These are phyloP conservation scores for Onchidella celtica DNA, from an alignment of 2,888 invertebrate genomes.

Conservation along the genomic window DNA sequence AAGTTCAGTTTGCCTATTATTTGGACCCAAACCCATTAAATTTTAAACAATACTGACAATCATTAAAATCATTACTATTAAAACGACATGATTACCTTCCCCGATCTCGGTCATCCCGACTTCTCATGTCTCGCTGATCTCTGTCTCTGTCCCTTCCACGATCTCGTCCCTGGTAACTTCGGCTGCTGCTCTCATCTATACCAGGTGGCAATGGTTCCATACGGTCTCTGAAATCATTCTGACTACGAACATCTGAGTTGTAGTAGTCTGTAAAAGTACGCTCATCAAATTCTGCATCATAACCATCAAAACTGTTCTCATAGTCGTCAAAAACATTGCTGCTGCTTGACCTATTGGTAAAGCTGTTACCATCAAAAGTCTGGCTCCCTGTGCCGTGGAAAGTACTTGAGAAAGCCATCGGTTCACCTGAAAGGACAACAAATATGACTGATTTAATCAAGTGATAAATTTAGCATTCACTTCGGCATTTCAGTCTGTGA, in stretches of 20 bases:
- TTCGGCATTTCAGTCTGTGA: too few relatives aligned
- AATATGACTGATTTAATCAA: too few relatives aligned
- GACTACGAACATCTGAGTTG: slow-evolving; percentile 6
- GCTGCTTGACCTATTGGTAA: slow-evolving; percentile 6
- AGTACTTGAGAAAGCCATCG: slow-evolving; percentile 30
- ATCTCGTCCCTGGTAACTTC: slow-evolving; percentile 22
- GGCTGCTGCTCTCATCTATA: neutral
- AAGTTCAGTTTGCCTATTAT: too few relatives aligned
- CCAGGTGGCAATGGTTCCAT: slow-evolving; percentile 36
- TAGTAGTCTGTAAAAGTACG: slow-evolving; percentile 7
- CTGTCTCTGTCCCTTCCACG: slow-evolving; percentile 49
- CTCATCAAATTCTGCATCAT: slow-evolving; percentile 13
- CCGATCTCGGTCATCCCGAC: slow-evolving; percentile 40
- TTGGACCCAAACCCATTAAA: too few relatives aligned
- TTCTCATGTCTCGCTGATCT: slow-evolving; percentile 43
- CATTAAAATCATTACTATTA: too few relatives aligned
- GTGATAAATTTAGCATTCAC: too few relatives aligned
- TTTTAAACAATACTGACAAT: too few relatives aligned
- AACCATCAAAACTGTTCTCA: slow-evolving; percentile 7
- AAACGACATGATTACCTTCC: too few relatives aligned
- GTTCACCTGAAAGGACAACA: neutral
- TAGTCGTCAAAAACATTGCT: neutral
- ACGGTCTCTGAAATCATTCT: slow-evolving; percentile 7
- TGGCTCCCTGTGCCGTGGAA: slow-evolving; percentile 20
- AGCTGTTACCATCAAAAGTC: neutral